A percentile compares a stretch with the other conserved stretches of the same genome.
These are phyloP conservation scores for Formica exsecta DNA, from an alignment of 1,140 invertebrate species.

Conservation along the genomic window DNA sequence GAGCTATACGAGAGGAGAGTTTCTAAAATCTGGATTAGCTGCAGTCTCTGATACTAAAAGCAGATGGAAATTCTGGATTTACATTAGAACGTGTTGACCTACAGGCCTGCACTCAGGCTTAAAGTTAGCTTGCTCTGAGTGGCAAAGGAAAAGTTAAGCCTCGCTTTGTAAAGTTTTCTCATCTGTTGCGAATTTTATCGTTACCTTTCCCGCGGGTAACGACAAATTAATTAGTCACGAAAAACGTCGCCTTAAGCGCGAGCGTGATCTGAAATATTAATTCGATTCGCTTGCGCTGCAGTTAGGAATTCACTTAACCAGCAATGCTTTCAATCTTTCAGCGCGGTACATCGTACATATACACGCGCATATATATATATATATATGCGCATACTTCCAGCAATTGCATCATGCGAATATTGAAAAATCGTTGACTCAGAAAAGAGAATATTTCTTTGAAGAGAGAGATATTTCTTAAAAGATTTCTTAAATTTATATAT, in stretches of 20 bases:
- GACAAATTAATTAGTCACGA: conserved; percentile 62
- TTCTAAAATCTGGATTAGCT: conserved; percentile 63
- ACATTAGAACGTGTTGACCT: conserved; percentile 63
- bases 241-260: conserved; percentile 51
- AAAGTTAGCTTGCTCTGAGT: conserved; percentile 53
- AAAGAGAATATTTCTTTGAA: background rate
- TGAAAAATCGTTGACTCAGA: background rate
- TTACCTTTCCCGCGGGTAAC: conserved; percentile 49
- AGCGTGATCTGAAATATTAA: conserved; percentile 57
- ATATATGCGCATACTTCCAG: background rate
- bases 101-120: conserved; percentile 62
- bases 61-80: conserved; percentile 64
- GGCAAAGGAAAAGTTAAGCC: conserved; percentile 65
- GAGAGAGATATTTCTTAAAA: background rate
- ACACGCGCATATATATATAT: too few relatives aligned
- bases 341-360: background rate
- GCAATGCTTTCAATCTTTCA: conserved; percentile 52
- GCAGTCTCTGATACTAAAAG: conserved; percentile 54
- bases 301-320: conserved; percentile 60
- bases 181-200: conserved; percentile 62
- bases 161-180: conserved; percentile 63
- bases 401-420: background rate
- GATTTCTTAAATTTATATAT: background rate
- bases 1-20: conserved; percentile 32
- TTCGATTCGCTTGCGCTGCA: conserved; percentile 31